phyloP scores from a whole-genome alignment of 2,888 invertebrate species.

The Conus canariensis region DNA sequence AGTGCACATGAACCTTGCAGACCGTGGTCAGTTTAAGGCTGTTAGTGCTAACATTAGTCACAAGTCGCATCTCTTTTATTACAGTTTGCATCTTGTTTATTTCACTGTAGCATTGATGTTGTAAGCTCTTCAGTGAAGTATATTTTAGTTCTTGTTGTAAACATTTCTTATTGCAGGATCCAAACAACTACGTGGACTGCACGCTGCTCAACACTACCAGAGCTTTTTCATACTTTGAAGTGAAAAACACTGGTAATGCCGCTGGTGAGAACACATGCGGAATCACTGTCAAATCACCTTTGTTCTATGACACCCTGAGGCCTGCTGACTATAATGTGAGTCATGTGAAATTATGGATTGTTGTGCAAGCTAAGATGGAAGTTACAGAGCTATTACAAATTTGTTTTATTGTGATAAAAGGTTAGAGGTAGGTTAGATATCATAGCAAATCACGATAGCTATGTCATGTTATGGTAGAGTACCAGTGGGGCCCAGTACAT shows the following conservation, averaged over 20 bases:
- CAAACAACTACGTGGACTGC: slow-evolving; percentile 58
- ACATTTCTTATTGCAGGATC: slow-evolving; percentile 50
- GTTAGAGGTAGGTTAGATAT: not conserved
- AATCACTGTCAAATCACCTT: slow-evolving; percentile 12
- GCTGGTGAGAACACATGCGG: slow-evolving; percentile 34
- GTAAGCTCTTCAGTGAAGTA: too few relatives aligned
- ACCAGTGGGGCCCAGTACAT: too few relatives aligned
- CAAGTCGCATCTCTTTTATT: too few relatives aligned
- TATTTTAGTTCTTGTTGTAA: too few relatives aligned
- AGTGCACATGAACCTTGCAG: too few relatives aligned
- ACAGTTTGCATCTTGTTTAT: too few relatives aligned
- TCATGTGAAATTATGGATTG: not conserved
- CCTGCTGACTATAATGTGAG: slow-evolving; percentile 36
- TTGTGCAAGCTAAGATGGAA: not conserved
- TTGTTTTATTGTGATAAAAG: not conserved
- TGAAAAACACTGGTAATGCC: slow-evolving; percentile 25
- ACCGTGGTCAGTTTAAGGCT: too few relatives aligned
- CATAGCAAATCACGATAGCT: too few relatives aligned
- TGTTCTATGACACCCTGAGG: slow-evolving; percentile 4
- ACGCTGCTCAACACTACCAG: slow-evolving; percentile 48
- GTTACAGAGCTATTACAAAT: not conserved
- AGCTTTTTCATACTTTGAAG: slow-evolving; percentile 51
- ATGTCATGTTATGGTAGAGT: too few relatives aligned
- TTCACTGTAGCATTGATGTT: too few relatives aligned
- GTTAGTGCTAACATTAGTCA: too few relatives aligned